Conservation (phyloP, 2,888 invertebrate genomes). For the Cancer borealis region DNA sequence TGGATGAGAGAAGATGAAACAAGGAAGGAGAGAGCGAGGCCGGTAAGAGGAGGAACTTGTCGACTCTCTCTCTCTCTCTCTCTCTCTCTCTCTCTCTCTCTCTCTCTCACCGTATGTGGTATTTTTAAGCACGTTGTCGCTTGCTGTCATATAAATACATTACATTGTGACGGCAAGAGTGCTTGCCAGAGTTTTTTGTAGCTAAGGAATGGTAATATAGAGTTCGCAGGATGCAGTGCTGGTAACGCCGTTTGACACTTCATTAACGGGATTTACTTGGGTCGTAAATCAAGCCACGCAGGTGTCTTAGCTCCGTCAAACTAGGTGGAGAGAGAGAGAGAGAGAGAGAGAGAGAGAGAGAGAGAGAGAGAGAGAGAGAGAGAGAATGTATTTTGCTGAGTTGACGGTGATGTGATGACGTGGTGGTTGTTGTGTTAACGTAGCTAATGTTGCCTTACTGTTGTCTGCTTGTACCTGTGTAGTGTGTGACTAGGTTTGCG, state of each 20-base stretch:
- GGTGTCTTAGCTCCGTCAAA: not conserved
- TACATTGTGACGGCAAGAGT: no score
- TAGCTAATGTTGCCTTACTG: not conserved
- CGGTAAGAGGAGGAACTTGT: not conserved
- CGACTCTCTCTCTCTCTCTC: not conserved
- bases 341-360: slow-evolving; percentile 57
- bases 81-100: slow-evolving; percentile 20
- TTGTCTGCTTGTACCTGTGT: not conserved
- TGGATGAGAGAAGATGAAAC: not conserved
- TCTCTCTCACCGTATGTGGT: not conserved
- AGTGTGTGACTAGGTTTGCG: not conserved
- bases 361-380: not conserved
- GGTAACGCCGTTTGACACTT: not conserved
- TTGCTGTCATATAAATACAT: not conserved
- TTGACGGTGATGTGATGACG: not conserved
- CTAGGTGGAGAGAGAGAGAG: slow-evolving; percentile 43
- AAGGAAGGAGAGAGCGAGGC: not conserved
- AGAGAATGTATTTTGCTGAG: not conserved
- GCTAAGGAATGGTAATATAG: no score
- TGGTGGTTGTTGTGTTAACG: not conserved
- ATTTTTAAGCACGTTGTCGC: not conserved
- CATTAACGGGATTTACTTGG: not conserved
- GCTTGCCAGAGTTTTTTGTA: no score
- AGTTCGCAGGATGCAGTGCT: not conserved
- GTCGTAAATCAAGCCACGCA: not conserved